phyloP scores from a whole-genome alignment of 2,797 vertebrate genomes.

The Siniperca scherzeri region DNA sequence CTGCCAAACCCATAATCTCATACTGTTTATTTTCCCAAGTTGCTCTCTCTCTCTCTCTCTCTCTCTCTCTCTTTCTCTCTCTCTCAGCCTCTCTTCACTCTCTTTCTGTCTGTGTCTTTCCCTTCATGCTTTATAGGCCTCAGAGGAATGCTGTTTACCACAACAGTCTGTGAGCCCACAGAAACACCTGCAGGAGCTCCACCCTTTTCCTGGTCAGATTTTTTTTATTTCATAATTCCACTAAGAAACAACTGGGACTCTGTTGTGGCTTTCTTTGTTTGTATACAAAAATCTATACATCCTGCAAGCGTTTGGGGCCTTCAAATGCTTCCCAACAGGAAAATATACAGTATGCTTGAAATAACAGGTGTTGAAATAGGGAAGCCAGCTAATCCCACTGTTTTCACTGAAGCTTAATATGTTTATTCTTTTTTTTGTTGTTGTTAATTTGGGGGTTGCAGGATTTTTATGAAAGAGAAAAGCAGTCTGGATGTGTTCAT shows the following conservation, averaged over 20 bases:
- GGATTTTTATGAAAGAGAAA: slow-evolving; percentile 18
- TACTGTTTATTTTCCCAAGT: slow-evolving; percentile 68
- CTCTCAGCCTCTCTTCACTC: slow-evolving; percentile 30
- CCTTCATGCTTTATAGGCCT: slow-evolving; percentile 61
- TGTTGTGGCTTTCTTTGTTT: slow-evolving; percentile 20
- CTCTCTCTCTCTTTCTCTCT: slow-evolving; percentile 22
- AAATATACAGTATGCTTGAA: neutral
- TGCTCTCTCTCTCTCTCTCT: slow-evolving; percentile 28
- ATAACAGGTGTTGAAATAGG: neutral
- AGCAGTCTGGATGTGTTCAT: neutral
- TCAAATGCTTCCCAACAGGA: neutral
- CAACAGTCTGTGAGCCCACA: slow-evolving; percentile 63
- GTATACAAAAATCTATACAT: slow-evolving; percentile 24
- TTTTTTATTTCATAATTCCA: slow-evolving; percentile 30
- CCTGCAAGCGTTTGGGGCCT: slow-evolving; percentile 2
- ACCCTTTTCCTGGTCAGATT: slow-evolving; percentile 50
- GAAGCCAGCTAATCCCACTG: neutral
- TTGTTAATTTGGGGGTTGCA: neutral
- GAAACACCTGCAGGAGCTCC: slow-evolving; percentile 60
- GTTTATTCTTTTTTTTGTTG: neutral
- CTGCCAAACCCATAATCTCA: slow-evolving; percentile 74
- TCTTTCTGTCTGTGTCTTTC: slow-evolving; percentile 46
- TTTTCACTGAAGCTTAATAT: neutral
- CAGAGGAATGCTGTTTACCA: slow-evolving; percentile 68
- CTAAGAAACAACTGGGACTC: slow-evolving; percentile 28